These are phyloP conservation scores for Drosophila lowei DNA, from an alignment of 1,140 invertebrate genomes.

Conservation along the genomic window DNA sequence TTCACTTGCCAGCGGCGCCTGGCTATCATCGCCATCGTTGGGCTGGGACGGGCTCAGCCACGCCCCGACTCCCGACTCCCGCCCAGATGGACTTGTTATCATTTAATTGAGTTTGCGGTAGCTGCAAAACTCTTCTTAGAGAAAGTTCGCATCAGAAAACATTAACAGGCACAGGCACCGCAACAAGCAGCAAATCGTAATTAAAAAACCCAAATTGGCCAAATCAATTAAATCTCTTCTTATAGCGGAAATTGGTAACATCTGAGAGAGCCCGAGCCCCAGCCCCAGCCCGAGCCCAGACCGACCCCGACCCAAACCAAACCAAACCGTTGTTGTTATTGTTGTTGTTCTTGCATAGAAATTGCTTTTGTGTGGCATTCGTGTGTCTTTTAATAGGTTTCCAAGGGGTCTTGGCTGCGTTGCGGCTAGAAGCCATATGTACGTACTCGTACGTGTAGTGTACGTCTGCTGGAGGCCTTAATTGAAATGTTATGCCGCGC, in stretches of 20 bases:
- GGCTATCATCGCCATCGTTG: constrained; percentile 59
- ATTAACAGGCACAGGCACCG: constrained; percentile 12
- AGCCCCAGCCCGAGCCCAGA: no score
- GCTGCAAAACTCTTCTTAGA: constrained; percentile 50
- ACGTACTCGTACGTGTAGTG: no score
- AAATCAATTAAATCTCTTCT: constrained; percentile 60
- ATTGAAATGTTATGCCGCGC: constrained; percentile 65
- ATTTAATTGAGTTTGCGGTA: constrained; percentile 74
- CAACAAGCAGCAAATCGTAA: constrained; percentile 40
- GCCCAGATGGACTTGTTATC: constrained; percentile 67
- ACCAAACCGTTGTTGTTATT: not conserved
- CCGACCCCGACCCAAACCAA: constrained; percentile 9
- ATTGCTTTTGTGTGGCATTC: constrained; percentile 14
- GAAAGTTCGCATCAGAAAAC: constrained; percentile 48
- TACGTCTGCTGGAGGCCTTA: constrained; percentile 28
- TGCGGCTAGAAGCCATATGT: constrained; percentile 52
- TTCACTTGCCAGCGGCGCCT: constrained; percentile 72
- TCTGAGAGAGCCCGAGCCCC: not conserved
- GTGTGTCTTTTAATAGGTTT: constrained; percentile 48
- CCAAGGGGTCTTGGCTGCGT: constrained; percentile 24
- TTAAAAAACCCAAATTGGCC: constrained; percentile 53
- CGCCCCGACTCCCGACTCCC: constrained; percentile 28
- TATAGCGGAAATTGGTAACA: constrained; percentile 52
- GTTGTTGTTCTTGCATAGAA: no score
- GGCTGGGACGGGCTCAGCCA: constrained; percentile 19